Conservation (phyloP, 2,888 invertebrate species). For the Amorpha juglandis region DNA sequence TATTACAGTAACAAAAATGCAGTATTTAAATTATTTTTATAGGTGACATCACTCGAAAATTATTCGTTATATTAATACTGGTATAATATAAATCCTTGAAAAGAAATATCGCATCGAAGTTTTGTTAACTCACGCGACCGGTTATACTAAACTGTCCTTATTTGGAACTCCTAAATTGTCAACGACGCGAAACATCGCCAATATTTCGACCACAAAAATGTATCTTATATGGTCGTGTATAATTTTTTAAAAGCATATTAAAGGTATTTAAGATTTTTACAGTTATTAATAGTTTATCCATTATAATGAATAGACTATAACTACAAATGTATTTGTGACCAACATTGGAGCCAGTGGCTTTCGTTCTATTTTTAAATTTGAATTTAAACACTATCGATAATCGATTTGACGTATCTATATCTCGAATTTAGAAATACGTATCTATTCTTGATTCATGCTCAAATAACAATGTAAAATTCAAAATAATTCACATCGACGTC, state of each 20-base stretch:
- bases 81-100: not conserved
- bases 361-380: no score
- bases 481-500: not conserved
- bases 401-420: no score
- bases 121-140: not conserved
- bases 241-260: no score
- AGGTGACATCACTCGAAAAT: constrained; percentile 2
- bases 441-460: no score
- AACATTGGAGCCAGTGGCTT: no score
- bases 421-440: not conserved
- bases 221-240: not conserved
- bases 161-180: constrained; percentile 5
- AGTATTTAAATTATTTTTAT: not conserved
- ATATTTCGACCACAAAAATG: not conserved
- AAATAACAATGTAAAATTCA: no score
- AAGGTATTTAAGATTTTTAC: no score
- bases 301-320: no score
- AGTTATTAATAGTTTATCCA: no score
- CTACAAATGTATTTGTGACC: no score
- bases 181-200: not conserved
- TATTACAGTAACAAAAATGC: no score
- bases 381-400: no score
- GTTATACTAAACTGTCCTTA: constrained; percentile 9
- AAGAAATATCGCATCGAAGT: not conserved
- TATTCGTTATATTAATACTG: not conserved